Percentiles rank a stretch among this genome's conserved stretches.
These are phyloP conservation scores for Coregonus ussuriensis DNA, from an alignment of 2,797 vertebrate species.

Conservation along the genomic window DNA sequence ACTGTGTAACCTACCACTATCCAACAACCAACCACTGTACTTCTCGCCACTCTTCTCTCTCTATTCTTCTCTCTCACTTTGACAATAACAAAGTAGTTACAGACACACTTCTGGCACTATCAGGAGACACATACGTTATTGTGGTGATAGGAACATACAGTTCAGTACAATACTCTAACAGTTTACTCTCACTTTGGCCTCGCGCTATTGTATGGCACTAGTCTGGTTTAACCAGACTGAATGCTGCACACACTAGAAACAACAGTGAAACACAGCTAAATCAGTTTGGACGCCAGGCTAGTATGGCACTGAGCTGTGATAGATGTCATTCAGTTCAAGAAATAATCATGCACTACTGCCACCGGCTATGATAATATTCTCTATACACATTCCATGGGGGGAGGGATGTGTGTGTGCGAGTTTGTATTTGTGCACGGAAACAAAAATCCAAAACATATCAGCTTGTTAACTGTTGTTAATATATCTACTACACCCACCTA, in stretches of 20 bases:
- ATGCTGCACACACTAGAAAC: neutral
- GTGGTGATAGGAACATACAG: constrained; percentile 19
- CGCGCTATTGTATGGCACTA: constrained; percentile 12
- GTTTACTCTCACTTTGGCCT: constrained; percentile 24
- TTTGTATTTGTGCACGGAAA: constrained; percentile 29
- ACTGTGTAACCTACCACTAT: constrained; percentile 37
- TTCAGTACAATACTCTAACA: constrained; percentile 8
- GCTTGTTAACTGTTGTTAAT: constrained; percentile 21
- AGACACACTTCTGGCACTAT: constrained; percentile 33
- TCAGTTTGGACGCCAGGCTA: neutral
- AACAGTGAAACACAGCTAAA: neutral
- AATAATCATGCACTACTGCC: constrained; percentile 43
- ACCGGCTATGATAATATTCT: constrained; percentile 12
- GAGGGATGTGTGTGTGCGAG: constrained; percentile 29
- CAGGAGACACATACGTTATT: constrained; percentile 46
- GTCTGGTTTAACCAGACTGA: neutral
- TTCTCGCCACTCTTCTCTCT: constrained; percentile 37
- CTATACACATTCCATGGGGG: constrained; percentile 60
- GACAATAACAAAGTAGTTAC: constrained; percentile 26
- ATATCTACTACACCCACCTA: constrained; percentile 23
- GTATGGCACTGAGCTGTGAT: constrained; percentile 10
- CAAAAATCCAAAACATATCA: constrained; percentile 37
- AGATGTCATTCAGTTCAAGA: constrained; percentile 33
- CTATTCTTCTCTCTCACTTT: constrained; percentile 25
- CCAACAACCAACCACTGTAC: constrained; percentile 34